Base-by-base conservation (phyloP, 2,888 invertebrate genomes). In the Lepidochitona cinerea region DNA sequence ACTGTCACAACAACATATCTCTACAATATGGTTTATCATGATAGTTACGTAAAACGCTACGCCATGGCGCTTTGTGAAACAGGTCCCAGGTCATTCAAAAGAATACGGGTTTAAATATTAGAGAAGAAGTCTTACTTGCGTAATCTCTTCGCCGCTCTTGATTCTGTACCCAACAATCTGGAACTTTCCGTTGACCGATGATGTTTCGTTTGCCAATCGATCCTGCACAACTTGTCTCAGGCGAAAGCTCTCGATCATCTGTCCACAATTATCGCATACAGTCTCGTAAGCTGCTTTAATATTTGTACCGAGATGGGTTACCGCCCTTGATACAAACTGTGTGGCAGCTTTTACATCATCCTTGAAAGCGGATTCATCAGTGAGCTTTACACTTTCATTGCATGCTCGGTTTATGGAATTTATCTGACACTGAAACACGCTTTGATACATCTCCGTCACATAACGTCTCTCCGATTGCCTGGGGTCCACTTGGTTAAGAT, bases 391-490 rank as follows among this genome's bases (percentile, higher is more conserved):
- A 26, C 26, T 26, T 23, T 29, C 70, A 26, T 70, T 72, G 2
- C 65, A 26, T n/a, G 35, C 29, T 12, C 78, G 59, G 37, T 79
- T 79, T 6, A 71, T 64, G 0, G 82, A 79, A 67, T 82, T 81
- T 5, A 89, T 68, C 69, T 86, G 85, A 72, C 89, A 89, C 37
- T 83, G 75, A 59, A 80, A 82, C 2, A 79, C 74, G 6, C 73
- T 29, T 73, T 89, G 82, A 71, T 87, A 89, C 84, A 84, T 84
- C 59, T 86, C 84, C 0, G 75, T 72, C 67, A 88, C 77, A 74
- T 78, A 82, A 0, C 81, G 81, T 68, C 87, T 86, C 6, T 79
- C 49, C 29, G 41, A 71, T 26, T 52, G 68, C 7, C 72, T 37
- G 7, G 79, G 76, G 37, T 80, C 72, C 3, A 81, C 65, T 7